Evolutionary conservation across 2,888 invertebrate species (phyloP).

Genomic region (Acanthoscelides obtectus): DNA sequence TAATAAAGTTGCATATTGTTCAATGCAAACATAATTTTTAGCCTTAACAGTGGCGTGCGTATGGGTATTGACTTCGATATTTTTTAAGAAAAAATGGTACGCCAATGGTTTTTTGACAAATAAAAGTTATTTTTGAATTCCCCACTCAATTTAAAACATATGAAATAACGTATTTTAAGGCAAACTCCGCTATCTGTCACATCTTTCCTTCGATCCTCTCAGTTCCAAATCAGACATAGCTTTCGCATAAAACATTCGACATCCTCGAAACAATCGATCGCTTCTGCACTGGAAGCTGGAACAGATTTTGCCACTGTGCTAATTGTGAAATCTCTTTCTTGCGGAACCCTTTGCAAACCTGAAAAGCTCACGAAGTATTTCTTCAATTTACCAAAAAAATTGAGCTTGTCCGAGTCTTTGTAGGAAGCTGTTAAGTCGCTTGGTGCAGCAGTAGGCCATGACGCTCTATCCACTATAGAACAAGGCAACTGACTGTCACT

Average conservation of each 20-base stretch:
- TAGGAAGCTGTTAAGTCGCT: neutral
- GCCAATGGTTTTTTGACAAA: too few species aligned
- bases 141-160: too few species aligned
- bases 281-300: constrained; percentile 18
- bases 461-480: constrained; percentile 23
- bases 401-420: constrained; percentile 19
- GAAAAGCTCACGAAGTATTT: constrained; percentile 36
- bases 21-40: too few species aligned
- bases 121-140: too few species aligned
- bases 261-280: constrained; percentile 6
- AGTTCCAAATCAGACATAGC: constrained; percentile 16
- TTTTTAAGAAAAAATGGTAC: too few species aligned
- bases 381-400: constrained; percentile 33
- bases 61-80: too few species aligned
- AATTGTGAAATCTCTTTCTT: constrained; percentile 3
- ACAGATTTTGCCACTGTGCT: neutral
- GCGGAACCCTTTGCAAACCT: constrained; percentile 16
- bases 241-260: constrained; percentile 7
- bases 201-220: constrained; percentile 2
- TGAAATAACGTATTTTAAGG: too few species aligned
- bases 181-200: neutral
- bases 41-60: too few species aligned
- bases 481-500: too few species aligned
- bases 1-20: too few species aligned
- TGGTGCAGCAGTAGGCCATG: constrained; percentile 31